These are phyloP conservation scores for Bhutanitis thaidina DNA, from an alignment of 2,888 invertebrate species.

Conservation along the genomic window DNA sequence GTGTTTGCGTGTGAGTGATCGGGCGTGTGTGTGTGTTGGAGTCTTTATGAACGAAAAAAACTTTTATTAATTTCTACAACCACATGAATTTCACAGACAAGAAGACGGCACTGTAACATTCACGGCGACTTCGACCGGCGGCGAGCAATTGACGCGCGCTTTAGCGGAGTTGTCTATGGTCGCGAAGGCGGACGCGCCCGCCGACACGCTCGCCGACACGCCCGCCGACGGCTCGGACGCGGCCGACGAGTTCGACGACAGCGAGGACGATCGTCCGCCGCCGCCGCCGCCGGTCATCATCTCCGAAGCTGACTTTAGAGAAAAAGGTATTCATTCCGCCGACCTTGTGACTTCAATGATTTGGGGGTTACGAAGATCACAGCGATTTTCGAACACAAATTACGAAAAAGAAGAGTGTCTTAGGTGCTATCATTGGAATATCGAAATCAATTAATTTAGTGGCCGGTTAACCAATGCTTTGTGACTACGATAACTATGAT, in stretches of 20 bases:
- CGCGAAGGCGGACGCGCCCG: slow-evolving; percentile 15
- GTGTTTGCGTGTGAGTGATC: no score
- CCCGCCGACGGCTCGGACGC: slow-evolving; percentile 6
- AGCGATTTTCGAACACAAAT: no score
- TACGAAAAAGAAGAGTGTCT: no score
- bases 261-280: slow-evolving; percentile 36
- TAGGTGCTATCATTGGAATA: no score
- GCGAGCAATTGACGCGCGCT: slow-evolving; percentile 42
- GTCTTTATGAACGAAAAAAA: no score
- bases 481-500: no score
- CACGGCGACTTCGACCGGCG: slow-evolving; percentile 42
- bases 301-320: slow-evolving; percentile 70
- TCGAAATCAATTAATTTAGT: no score
- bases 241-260: slow-evolving; percentile 24
- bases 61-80: no score
- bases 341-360: no score
- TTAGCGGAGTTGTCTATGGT: slow-evolving; percentile 32
- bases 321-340: slow-evolving; percentile 51
- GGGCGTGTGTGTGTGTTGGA: no score
- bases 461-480: no score
- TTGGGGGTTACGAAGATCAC: no score
- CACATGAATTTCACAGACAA: slow-evolving; percentile 34
- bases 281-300: slow-evolving; percentile 62
- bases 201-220: neutral
- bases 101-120: slow-evolving; percentile 42